Conservation (phyloP, 2,888 invertebrate species). For the Chloromyia formosa region DNA sequence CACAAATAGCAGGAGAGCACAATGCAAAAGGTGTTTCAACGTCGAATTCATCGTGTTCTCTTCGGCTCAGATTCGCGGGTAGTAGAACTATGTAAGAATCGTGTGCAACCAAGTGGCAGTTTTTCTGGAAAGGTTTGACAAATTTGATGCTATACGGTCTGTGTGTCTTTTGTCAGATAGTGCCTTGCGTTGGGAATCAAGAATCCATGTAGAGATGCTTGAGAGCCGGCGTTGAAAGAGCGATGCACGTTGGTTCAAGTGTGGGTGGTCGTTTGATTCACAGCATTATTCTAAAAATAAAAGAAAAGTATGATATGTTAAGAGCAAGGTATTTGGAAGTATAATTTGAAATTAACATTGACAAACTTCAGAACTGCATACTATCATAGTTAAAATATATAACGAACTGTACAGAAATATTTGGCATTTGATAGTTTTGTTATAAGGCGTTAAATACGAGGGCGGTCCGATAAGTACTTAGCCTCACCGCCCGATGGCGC, state of each 20-base stretch:
- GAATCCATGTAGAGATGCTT: constrained; percentile 9
- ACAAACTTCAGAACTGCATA: too few species aligned
- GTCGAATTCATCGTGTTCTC: constrained; percentile 60
- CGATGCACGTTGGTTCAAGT: constrained; percentile 5
- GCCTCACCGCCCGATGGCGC: too few species aligned
- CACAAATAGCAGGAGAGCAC: constrained; percentile 76
- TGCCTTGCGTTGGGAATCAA: not conserved
- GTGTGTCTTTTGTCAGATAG: not conserved
- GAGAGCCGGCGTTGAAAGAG: not conserved
- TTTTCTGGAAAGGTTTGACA: not conserved
- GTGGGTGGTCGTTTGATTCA: not conserved
- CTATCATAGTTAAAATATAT: too few species aligned
- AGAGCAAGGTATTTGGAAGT: too few species aligned
- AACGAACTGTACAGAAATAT: too few species aligned
- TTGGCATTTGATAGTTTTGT: too few species aligned
- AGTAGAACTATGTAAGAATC: not conserved
- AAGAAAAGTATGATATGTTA: not conserved
- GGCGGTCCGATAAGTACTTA: too few species aligned
- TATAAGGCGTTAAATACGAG: too few species aligned
- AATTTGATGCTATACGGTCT: not conserved
- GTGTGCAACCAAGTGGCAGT: not conserved
- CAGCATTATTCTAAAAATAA: constrained; percentile 33
- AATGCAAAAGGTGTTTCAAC: constrained; percentile 83
- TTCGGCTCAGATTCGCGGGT: constrained; percentile 11
- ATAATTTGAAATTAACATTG: too few species aligned